These are phyloP conservation scores for Actenoides hombroni DNA, from an alignment of 2,113 vertebrate species.

Conservation along the genomic window DNA sequence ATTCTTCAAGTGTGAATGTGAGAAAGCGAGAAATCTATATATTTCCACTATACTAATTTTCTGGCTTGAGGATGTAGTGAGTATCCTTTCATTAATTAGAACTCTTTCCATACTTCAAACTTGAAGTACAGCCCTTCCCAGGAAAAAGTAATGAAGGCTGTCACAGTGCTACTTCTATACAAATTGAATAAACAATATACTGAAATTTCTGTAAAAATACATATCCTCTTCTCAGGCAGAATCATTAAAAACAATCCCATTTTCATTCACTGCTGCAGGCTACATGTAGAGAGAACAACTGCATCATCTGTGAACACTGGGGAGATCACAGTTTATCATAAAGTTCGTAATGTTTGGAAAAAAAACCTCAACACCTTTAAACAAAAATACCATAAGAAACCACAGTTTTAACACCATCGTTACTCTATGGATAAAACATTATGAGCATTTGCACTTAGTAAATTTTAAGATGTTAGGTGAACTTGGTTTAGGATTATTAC, in stretches of 20 bases:
- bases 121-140: background rate
- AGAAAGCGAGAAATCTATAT: background rate
- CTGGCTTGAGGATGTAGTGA: background rate
- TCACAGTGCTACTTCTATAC: background rate
- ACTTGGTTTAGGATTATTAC: background rate
- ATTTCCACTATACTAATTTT: background rate
- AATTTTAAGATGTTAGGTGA: background rate
- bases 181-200: background rate
- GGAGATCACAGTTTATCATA: background rate
- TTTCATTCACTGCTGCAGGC: background rate
- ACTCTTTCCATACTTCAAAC: background rate
- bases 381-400: background rate
- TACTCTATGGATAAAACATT: background rate
- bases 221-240: background rate
- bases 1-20: background rate
- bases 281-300: background rate
- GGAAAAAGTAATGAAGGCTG: background rate
- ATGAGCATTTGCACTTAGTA: background rate
- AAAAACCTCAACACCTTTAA: background rate
- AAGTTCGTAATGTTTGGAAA: background rate
- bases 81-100: background rate
- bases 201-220: background rate
- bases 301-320: background rate
- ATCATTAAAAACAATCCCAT: background rate
- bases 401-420: background rate